A percentile compares a stretch with the other conserved stretches of the same genome.
Conservation (phyloP, 2,888 invertebrate genomes). For the Stenotaenia linearis region DNA sequence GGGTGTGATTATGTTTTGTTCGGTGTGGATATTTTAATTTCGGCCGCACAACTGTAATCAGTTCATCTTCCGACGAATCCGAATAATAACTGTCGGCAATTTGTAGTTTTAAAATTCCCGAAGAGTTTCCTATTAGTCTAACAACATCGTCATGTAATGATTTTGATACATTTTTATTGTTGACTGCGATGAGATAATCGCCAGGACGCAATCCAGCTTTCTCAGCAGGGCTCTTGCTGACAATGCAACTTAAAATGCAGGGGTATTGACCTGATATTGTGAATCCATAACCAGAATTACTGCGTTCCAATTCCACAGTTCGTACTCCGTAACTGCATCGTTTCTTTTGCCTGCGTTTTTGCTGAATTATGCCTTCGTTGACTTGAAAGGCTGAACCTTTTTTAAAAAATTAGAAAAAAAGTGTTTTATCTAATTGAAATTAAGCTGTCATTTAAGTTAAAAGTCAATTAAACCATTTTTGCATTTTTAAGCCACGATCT, state of each 20-base stretch:
- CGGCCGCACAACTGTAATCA: constrained; percentile 42
- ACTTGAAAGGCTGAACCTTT: not conserved
- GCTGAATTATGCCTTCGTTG: constrained; percentile 39
- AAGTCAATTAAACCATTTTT: too few species aligned
- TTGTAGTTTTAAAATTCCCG: constrained; percentile 73
- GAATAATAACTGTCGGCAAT: constrained; percentile 82
- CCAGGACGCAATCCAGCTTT: constrained; percentile 83
- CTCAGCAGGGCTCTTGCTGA: constrained; percentile 82
- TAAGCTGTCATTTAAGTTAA: too few species aligned
- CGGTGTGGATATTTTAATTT: constrained; percentile 46
- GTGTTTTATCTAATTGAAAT: too few species aligned
- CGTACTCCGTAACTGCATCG: constrained; percentile 68
- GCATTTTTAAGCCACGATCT: too few species aligned
- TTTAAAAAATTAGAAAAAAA: not conserved
- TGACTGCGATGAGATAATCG: constrained; percentile 86
- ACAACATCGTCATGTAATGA: constrained; percentile 91
- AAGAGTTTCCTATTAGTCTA: constrained; percentile 77
- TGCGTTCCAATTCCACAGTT: constrained; percentile 77
- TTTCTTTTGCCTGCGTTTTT: constrained; percentile 60
- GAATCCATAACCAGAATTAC: constrained; percentile 90
- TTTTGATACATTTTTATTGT: constrained; percentile 84
- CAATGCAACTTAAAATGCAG: constrained; percentile 89
- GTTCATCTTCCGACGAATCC: constrained; percentile 70
- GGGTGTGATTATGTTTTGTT: constrained; percentile 30
- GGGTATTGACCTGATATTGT: constrained; percentile 96